Evolutionary conservation across 2,888 invertebrate genomes (phyloP), one percentile per base, ranked within the genome.

Genomic region (Drosophila mimica): DNA sequence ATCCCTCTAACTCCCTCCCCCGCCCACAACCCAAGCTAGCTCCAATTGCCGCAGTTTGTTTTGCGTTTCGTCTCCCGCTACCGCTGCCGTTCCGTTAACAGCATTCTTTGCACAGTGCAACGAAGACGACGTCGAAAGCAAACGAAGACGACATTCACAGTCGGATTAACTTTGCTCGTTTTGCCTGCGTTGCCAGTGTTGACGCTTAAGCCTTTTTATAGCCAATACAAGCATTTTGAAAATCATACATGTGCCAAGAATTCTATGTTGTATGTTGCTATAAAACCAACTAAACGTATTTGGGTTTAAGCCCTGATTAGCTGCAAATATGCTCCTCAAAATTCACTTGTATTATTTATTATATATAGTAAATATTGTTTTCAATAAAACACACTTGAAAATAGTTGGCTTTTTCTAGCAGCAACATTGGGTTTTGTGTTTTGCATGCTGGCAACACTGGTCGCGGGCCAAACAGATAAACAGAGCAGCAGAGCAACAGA

Each of bases 31-130:
- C 25, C 15, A 69, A 46, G 53, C 38, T 33, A 36, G 30, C 73
- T 43, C 48, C 49, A 30, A 61, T 51, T 71, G 51, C 62, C 62
- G 73, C 70, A 63, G 56, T 63, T 63, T 57, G 63, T 33, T 57
- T 52, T 52, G 38, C 46, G 17, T 36, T 57, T 25, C 34, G 33
- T 33, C 20, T 25, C 46, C 31, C 43, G 3, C 30, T 51, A 17
- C 36, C n/a, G 7, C 13, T n/a, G n/a, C 0, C 28, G 17, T 36
- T 34, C 56, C 40, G 40, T 57, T 60, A 72, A 57, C 66, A 66
- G 52, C 79, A 74, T 79, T 70, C 79, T 74, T 75, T 71, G 83
- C 80, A 74, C 70, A 75, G 62, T 70, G 82, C 82, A 82, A 56
- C 82, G 79, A 73, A 79, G 72, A 60, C 46, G 46, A 56, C 51